Evolutionary conservation across 2,888 invertebrate species (phyloP).

Genomic region (Anagyrus pseudococci): DNA sequence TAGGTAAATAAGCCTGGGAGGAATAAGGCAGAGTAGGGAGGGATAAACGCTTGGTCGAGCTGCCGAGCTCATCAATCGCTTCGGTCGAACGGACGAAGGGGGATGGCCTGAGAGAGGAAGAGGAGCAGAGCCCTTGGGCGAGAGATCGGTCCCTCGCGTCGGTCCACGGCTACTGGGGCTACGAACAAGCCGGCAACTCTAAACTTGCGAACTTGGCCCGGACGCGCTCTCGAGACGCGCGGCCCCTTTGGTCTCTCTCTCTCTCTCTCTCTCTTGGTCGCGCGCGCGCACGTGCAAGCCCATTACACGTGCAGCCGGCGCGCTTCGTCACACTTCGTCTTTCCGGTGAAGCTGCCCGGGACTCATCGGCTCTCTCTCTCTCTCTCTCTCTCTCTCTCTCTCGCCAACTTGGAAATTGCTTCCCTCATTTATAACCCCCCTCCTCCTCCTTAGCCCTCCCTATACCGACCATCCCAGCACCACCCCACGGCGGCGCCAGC

Average conservation of each 20-base stretch:
- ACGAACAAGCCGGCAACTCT: too few relatives aligned
- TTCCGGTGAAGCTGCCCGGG: slow-evolving; percentile 24
- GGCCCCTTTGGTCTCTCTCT: slow-evolving; percentile 14
- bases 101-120: too few relatives aligned
- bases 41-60: slow-evolving; percentile 21
- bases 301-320: too few relatives aligned
- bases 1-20: slow-evolving; percentile 31
- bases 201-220: slow-evolving; percentile 13
- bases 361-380: slow-evolving; percentile 41
- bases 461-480: slow-evolving; percentile 13
- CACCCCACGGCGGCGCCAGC: neutral
- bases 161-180: too few relatives aligned
- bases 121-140: too few relatives aligned
- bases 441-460: too few relatives aligned
- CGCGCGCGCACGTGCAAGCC: too few relatives aligned
- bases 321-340: too few relatives aligned
- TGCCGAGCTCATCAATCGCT: slow-evolving; percentile 30
- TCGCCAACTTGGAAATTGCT: slow-evolving; percentile 58
- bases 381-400: too few relatives aligned
- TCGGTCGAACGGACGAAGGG: too few relatives aligned
- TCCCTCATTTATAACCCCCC: slow-evolving; percentile 55
- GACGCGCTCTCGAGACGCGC: slow-evolving; percentile 21
- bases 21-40: slow-evolving; percentile 16
- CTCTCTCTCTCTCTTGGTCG: slow-evolving; percentile 4
- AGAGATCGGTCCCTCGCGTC: too few relatives aligned